Percentiles rank a stretch among this genome's conserved stretches.
Evolutionary conservation across 1,140 invertebrate genomes (phyloP).

Genomic region (Ctenoplectra terminalis): DNA sequence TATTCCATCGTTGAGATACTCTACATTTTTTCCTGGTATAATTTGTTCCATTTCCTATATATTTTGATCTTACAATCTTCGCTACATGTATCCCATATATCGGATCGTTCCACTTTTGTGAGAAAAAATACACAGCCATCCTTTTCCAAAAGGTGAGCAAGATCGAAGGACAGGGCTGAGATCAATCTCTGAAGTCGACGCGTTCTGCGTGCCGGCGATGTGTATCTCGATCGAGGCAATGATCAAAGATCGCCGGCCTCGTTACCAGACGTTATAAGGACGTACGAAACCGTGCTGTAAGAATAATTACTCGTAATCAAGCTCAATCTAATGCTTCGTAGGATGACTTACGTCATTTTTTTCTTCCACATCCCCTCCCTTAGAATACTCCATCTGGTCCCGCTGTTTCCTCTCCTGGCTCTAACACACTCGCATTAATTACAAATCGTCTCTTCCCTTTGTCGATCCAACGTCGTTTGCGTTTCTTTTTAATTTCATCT

Average conservation of each 20-base stretch:
- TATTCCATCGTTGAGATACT: too few relatives aligned
- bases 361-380: constrained; percentile 24
- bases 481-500: constrained; percentile 57
- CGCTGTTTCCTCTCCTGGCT: constrained; percentile 9
- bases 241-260: constrained; percentile 69
- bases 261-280: constrained; percentile 68
- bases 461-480: constrained; percentile 36
- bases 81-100: too few relatives aligned
- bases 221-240: constrained; percentile 62
- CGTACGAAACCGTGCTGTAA: constrained; percentile 72
- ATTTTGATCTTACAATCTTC: too few relatives aligned
- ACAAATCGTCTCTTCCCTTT: constrained; percentile 58
- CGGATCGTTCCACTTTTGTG: too few relatives aligned
- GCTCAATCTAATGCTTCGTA: constrained; percentile 80
- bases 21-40: too few relatives aligned
- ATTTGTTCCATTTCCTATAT: too few relatives aligned
- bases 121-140: constrained; percentile 18
- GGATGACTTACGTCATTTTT: constrained; percentile 78
- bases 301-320: constrained; percentile 82
- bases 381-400: neutral
- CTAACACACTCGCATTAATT: constrained; percentile 60
- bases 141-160: constrained; percentile 51
- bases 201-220: constrained; percentile 52
- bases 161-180: constrained; percentile 36
- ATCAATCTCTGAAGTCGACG: constrained; percentile 59